phyloP scores from a whole-genome alignment of 2,797 vertebrate species.

The Mus spretus region DNA sequence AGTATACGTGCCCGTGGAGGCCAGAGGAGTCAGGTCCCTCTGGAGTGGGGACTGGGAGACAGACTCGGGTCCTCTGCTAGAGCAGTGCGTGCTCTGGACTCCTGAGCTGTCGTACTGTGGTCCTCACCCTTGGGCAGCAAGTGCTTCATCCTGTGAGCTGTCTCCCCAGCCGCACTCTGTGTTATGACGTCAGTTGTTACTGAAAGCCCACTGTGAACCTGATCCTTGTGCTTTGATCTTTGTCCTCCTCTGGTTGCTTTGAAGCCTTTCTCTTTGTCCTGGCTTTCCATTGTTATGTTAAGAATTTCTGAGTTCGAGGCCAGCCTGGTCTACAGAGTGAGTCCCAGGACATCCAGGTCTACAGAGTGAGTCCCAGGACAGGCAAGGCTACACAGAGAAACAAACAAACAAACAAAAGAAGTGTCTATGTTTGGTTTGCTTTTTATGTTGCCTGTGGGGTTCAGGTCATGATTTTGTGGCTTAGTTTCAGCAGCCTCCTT shows the following conservation, averaged over 20 bases:
- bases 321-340: too few species aligned
- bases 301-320: background rate
- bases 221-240: too few species aligned
- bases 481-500: background rate
- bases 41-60: background rate
- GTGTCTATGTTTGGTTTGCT: background rate
- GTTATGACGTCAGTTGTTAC: background rate
- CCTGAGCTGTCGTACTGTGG: background rate
- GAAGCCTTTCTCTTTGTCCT: conserved; percentile 1
- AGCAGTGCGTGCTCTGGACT: background rate
- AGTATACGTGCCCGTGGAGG: background rate
- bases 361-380: too few species aligned
- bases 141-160: background rate
- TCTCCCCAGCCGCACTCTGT: background rate
- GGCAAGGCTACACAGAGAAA: too few species aligned
- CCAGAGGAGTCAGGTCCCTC: background rate
- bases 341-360: too few species aligned
- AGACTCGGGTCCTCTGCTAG: background rate
- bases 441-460: background rate
- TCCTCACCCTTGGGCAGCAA: background rate
- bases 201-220: background rate
- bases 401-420: too few species aligned
- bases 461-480: background rate
- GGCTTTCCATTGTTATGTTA: background rate
- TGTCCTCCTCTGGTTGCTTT: background rate